phyloP scores from a whole-genome alignment of 2,113 vertebrate species.

The Hyaena hyaena region DNA sequence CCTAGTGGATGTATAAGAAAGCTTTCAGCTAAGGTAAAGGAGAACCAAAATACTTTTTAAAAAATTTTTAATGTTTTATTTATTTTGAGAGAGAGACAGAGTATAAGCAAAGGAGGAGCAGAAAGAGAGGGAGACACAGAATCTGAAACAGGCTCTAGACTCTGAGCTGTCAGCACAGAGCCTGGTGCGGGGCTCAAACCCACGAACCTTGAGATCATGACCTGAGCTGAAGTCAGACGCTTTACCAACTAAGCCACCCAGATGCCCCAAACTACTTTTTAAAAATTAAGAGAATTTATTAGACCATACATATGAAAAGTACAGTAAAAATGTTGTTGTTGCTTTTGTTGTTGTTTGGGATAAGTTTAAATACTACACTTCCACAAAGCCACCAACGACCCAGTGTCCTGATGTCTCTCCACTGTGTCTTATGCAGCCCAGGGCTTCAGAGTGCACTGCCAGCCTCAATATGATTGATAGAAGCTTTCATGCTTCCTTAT shows the following conservation, averaged over 20 bases:
- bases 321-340: not conserved
- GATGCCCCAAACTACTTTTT: not conserved
- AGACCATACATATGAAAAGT: not conserved
- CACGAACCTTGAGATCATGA: too few relatives aligned
- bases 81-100: too few relatives aligned
- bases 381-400: not conserved
- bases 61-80: too few relatives aligned
- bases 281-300: slow-evolving; percentile 14
- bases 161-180: too few relatives aligned
- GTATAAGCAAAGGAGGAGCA: too few relatives aligned
- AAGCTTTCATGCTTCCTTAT: not conserved
- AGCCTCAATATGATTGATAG: not conserved
- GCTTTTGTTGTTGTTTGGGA: not conserved
- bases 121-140: too few relatives aligned
- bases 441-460: not conserved
- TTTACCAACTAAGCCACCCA: too few relatives aligned
- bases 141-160: too few relatives aligned
- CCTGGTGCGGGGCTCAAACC: too few relatives aligned
- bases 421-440: not conserved
- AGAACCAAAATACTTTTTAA: not conserved
- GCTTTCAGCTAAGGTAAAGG: not conserved
- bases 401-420: not conserved
- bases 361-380: not conserved
- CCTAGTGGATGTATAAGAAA: not conserved
- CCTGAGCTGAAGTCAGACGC: too few relatives aligned